These are phyloP conservation scores for Cephus spinipes DNA, from an alignment of 2,888 invertebrate genomes.

Conservation along the genomic window DNA sequence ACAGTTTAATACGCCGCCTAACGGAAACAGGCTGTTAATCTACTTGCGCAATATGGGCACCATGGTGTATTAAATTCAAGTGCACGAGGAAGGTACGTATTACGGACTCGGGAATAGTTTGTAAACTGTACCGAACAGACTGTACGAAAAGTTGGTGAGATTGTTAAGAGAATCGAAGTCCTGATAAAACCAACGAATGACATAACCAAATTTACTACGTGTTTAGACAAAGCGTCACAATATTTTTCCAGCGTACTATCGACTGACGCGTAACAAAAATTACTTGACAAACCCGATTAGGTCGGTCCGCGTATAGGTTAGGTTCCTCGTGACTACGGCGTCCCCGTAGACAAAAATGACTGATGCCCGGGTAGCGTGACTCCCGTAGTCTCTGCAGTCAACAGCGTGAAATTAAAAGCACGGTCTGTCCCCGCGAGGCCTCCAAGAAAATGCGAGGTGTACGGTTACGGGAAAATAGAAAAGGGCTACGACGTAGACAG, in stretches of 20 bases:
- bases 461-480: conserved; percentile 25
- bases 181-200: accelerated
- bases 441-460: conserved; percentile 23
- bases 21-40: neutral
- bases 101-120: neutral
- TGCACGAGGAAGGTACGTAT: neutral
- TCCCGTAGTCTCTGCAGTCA: conserved; percentile 40
- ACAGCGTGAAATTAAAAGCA: conserved; percentile 48
- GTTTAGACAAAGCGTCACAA: neutral
- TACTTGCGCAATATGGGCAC: neutral
- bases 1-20: neutral
- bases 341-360: conserved; percentile 34
- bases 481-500: conserved; percentile 17
- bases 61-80: neutral
- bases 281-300: neutral
- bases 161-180: neutral
- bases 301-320: neutral
- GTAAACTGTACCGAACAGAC: neutral
- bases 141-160: neutral
- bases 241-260: neutral
- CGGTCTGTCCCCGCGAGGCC: conserved; percentile 36
- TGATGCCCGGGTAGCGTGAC: conserved; percentile 39
- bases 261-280: neutral
- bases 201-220: neutral
- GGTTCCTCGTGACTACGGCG: neutral